Evolutionary conservation across 2,888 invertebrate species (phyloP).

Genomic region (Lymantria monacha): DNA sequence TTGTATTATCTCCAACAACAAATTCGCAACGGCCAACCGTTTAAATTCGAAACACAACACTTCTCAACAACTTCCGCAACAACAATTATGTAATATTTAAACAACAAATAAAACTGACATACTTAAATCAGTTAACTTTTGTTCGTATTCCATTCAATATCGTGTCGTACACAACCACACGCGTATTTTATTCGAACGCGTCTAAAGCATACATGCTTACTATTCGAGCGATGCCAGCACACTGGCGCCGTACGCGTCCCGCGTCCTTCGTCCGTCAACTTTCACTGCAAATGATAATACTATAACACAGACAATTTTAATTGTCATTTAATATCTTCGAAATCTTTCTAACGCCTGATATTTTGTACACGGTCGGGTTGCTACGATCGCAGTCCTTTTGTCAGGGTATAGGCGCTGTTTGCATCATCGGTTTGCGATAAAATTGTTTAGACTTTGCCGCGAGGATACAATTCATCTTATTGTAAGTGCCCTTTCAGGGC

Average conservation of each 20-base stretch:
- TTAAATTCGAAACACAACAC: conserved; percentile 47
- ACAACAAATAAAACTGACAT: conserved; percentile 57
- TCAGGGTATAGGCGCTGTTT: conserved; percentile 26
- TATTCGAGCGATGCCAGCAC: conserved; percentile 44
- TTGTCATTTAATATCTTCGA: conserved; percentile 10
- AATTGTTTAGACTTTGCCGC: too few species aligned
- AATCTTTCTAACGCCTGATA: conserved; percentile 2
- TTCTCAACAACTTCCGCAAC: conserved; percentile 40
- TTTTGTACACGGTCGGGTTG: conserved; percentile 14
- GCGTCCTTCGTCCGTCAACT: conserved; percentile 75
- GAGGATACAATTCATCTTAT: too few species aligned
- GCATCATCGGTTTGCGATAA: too few species aligned
- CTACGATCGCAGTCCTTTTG: conserved; percentile 28
- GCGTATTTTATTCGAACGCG: conserved; percentile 26
- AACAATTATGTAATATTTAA: conserved; percentile 37
- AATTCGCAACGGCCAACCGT: conserved; percentile 46
- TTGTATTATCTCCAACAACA: conserved; percentile 34
- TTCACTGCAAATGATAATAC: conserved; percentile 67
- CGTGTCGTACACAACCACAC: conserved; percentile 37
- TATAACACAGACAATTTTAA: conserved; percentile 36
- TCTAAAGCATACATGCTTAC: conserved; percentile 24
- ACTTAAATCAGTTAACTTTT: conserved; percentile 63
- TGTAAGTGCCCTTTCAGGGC: too few species aligned
- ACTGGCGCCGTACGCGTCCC: conserved; percentile 41
- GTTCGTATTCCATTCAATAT: conserved; percentile 37